A percentile compares a stretch with the other conserved stretches of the same genome.
Conservation (phyloP, 1,140 invertebrate species). For the Sitobion miscanthi region DNA sequence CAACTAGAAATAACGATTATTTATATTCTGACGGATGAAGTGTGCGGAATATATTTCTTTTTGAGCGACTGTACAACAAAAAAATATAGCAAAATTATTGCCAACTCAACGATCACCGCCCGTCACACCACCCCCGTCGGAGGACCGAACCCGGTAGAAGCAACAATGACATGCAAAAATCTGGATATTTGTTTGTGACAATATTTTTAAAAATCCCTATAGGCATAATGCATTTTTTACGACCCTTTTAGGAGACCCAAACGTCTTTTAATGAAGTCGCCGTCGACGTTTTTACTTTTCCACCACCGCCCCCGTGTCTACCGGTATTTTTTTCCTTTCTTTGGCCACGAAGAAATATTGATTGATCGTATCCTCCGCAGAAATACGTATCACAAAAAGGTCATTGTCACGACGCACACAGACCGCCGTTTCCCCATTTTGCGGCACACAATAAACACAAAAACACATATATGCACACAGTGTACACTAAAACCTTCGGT, state of each 20-base stretch:
- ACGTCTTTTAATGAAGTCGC: conserved; percentile 56
- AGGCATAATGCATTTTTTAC: conserved; percentile 52
- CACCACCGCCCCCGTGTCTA: neutral
- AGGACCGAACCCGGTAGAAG: neutral
- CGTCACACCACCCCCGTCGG: conserved; percentile 9
- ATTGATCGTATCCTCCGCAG: conserved; percentile 37
- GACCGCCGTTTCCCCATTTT: conserved; percentile 28
- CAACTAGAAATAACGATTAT: conserved; percentile 32
- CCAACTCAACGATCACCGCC: conserved; percentile 38
- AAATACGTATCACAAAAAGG: conserved; percentile 46
- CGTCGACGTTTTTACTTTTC: conserved; percentile 44
- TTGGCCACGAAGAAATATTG: conserved; percentile 30
- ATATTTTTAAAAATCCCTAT: conserved; percentile 43
- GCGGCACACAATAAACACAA: conserved; percentile 41
- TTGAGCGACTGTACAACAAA: neutral
- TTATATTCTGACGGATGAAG: conserved; percentile 1
- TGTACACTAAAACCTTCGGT: neutral
- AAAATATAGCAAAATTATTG: conserved; percentile 31
- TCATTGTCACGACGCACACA: conserved; percentile 47
- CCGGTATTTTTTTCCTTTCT: conserved; percentile 26
- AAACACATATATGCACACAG: conserved; percentile 7
- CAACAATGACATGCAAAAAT: conserved; percentile 54
- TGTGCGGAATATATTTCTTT: conserved; percentile 12
- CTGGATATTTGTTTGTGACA: conserved; percentile 54
- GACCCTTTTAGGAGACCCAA: conserved; percentile 47